These are phyloP conservation scores for Penelope pileata DNA, from an alignment of 2,113 vertebrate genomes.

Conservation along the genomic window DNA sequence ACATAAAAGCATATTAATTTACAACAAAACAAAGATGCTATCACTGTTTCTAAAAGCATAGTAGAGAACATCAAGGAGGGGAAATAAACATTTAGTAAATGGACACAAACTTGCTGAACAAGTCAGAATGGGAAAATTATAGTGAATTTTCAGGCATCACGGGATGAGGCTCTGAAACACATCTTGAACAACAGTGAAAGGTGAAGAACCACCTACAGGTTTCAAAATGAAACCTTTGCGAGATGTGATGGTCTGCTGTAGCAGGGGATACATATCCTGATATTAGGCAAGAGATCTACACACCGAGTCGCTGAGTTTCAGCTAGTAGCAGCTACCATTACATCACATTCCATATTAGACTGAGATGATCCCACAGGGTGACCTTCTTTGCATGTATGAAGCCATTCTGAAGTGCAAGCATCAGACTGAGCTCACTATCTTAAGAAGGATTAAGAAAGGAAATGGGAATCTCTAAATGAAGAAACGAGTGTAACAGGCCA, in stretches of 20 bases:
- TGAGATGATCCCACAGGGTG: too few species aligned
- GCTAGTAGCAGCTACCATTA: not conserved
- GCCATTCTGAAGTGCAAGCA: not conserved
- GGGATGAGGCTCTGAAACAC: accelerated
- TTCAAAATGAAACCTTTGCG: not conserved
- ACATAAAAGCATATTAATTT: not conserved
- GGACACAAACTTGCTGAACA: not conserved
- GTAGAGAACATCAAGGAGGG: not conserved
- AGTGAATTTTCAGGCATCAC: not conserved
- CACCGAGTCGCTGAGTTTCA: not conserved
- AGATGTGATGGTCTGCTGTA: not conserved
- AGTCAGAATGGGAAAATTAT: not conserved
- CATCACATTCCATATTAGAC: not conserved
- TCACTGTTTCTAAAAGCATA: not conserved
- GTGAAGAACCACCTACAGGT: not conserved
- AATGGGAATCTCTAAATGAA: not conserved
- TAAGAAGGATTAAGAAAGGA: not conserved
- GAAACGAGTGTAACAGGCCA: not conserved
- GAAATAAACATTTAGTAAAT: not conserved
- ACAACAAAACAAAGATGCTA: not conserved
- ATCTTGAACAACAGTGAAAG: not conserved
- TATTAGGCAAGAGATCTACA: not conserved
- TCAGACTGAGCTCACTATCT: not conserved
- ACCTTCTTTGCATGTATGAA: not conserved
- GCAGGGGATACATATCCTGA: not conserved